Evolutionary conservation across 2,888 invertebrate genomes (phyloP), one percentile per base, ranked within the genome.

Genomic region (Fabriciana adippe): DNA sequence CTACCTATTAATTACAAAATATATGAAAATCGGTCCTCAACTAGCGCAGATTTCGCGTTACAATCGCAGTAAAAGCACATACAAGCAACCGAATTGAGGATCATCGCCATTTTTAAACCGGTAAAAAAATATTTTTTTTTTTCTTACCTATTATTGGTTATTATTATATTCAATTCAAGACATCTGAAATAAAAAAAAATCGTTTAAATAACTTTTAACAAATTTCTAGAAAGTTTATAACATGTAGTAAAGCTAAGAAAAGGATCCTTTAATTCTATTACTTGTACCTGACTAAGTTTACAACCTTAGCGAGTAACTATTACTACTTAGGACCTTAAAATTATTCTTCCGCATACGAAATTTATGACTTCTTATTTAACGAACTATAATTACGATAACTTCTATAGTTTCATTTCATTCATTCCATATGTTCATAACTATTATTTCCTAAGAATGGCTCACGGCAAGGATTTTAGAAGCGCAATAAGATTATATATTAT

Each of bases 261-360:
- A 54, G 47, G 54, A 31, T 18, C 47, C 53, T 53, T 15, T 50
- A 47, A 59, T 47, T 53, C 26, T 53, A 35, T 45, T 31, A 48
- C n/a, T 59, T 59, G 48, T 66, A 54, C 54, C 59, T 59, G 65
- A 8, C 45, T 16, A 18, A 57, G 45, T 64, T 66, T 66, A 66
- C 65, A 54, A 54, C 59, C 31, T 66, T 48, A 14, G 31, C 53
- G 45, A 53, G 53, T 50, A 53, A 41, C 41, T 35, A 48, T 64
- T 56, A 51, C 18, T 56, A 31, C 16, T 51, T 50, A 18, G 35
- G 18, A 61, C 14, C 13, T 35, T 14, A 61, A 61, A 51, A 59
- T 16, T 48, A 26, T 47, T 47, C 26, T 31, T 59, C 11, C 41
- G 35, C 35, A 26, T 59, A 59, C 2, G 59, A 59, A 26, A 31